Evolutionary conservation across 2,113 vertebrate species (phyloP), one percentile per base, ranked within the genome.

Genomic region (Oncorhynchus nerka): DNA sequence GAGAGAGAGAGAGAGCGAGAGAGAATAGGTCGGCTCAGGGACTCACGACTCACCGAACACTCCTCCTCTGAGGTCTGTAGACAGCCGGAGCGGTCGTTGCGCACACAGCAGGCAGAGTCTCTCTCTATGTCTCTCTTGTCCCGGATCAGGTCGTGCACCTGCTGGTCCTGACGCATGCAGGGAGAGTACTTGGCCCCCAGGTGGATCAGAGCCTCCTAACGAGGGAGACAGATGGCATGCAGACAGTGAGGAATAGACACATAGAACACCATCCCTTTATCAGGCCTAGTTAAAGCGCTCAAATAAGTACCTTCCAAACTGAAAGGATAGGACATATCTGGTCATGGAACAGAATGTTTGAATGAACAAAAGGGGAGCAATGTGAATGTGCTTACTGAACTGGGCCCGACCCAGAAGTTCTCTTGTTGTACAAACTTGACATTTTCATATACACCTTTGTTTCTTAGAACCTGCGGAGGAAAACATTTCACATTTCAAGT

Each of bases 351-450:
- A 39, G 19, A 45, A n/a, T 45, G 34, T 34, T 20, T 32, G 16
- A 32, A 34, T n/a, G 20, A n/a, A 24, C 2, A 48, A 24, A 16
- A 61, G 16, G 74, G 39, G 55, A 3, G 22, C 55, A 8, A 1
- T n/a, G 16, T 39, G 26, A 68, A 4, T 0, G 59, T 39, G 80
- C 95, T 95, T 90, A 99, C 98, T 89, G 97, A 99, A 90, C 97
- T 96, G 83, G 97, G 98, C 83, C 98, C 97, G 0, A 99, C 96
- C 98, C 98, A 99, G 90, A 99, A 99, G 93, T 99, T 99, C 87
- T 99, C 98, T 89, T 99, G 98, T 88, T 99, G 97, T 76, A 99
- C 96, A 1, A 96, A 99, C 87, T 98, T 99, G 80, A 99, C 97
- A 26, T 99, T 99, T 94, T 99, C 97, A 86, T 99, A 99, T 76